Evolutionary conservation across 1,140 invertebrate species (phyloP).

Genomic region (Brachionus plicatilis): DNA sequence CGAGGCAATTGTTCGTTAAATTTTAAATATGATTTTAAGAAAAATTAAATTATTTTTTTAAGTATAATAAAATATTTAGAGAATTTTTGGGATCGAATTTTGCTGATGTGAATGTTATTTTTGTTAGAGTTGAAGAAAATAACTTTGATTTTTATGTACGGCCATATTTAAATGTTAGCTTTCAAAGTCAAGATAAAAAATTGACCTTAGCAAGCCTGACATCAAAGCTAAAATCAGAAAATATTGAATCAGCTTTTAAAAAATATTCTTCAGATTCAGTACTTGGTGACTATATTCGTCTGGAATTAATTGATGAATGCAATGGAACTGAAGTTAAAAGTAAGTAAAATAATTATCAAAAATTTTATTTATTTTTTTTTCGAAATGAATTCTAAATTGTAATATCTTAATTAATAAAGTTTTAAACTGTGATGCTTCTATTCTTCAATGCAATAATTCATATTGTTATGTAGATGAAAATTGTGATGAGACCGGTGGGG

Average conservation of each 20-base stretch:
- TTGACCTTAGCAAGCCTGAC: neutral
- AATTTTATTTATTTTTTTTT: too few species aligned
- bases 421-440: neutral
- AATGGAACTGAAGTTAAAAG: neutral
- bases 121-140: neutral
- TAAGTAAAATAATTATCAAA: neutral
- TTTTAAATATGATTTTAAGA: neutral
- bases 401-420: neutral
- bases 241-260: neutral
- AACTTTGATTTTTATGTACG: neutral
- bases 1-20: neutral
- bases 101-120: neutral
- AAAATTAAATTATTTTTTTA: neutral
- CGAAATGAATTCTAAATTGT: too few species aligned
- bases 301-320: neutral
- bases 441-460: neutral
- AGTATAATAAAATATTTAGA: neutral
- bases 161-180: neutral
- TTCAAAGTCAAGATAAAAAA: neutral
- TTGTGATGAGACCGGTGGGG: constrained; percentile 1
- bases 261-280: neutral
- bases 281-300: neutral
- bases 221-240: neutral
- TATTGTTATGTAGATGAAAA: neutral
- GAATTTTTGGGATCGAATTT: neutral